Evolutionary conservation across 2,888 invertebrate genomes (phyloP).

Genomic region (Chalcis sispes): DNA sequence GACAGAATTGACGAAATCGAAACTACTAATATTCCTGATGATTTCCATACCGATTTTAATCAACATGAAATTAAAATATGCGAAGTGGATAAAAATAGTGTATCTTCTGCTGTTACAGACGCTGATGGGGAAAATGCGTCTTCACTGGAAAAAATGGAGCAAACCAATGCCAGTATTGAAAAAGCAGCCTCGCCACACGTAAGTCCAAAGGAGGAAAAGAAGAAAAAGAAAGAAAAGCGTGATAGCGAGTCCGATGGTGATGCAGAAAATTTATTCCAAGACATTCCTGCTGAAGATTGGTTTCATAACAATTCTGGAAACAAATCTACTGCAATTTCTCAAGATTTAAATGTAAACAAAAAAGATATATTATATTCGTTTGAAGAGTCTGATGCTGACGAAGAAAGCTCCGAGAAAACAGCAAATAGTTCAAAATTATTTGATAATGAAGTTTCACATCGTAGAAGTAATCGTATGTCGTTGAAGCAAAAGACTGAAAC

Average conservation of each 20-base stretch:
- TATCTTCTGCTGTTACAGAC: conserved; percentile 64
- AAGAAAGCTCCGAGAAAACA: conserved; percentile 12
- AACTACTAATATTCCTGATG: conserved; percentile 16
- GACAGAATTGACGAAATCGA: conserved; percentile 25
- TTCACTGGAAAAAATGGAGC: conserved; percentile 25
- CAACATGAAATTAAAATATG: conserved; percentile 28
- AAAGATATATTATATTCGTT: background rate
- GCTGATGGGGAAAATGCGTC: conserved; percentile 52
- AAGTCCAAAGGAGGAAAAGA: background rate
- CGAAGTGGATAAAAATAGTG: conserved; percentile 58
- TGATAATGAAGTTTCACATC: background rate
- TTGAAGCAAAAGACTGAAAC: background rate
- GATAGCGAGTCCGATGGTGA: conserved; percentile 57
- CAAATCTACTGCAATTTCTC: conserved; percentile 32
- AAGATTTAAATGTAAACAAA: background rate
- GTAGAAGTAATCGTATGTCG: too few species aligned
- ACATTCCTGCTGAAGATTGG: conserved; percentile 66
- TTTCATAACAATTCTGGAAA: conserved; percentile 6
- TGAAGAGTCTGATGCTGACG: conserved; percentile 34
- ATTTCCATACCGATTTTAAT: conserved; percentile 32
- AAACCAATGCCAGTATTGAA: conserved; percentile 18
- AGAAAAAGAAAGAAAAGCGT: conserved; percentile 13
- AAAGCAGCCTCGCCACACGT: background rate
- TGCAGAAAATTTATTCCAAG: conserved; percentile 62
- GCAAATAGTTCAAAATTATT: conserved; percentile 11